phyloP scores from a whole-genome alignment of 2,113 vertebrate genomes.

The human (Homo sapiens) region DNA sequence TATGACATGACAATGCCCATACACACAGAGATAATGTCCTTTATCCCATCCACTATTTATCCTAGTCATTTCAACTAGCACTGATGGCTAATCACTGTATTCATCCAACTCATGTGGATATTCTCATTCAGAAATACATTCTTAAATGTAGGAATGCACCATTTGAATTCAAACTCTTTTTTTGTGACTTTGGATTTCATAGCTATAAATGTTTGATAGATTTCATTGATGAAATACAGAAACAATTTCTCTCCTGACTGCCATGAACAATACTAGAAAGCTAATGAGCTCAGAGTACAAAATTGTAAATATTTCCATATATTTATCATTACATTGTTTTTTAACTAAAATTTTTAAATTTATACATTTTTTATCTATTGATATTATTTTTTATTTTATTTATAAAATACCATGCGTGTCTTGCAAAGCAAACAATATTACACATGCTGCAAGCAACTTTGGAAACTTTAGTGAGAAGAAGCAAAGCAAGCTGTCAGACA shows the following conservation, averaged over 20 bases:
- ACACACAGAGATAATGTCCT: not conserved
- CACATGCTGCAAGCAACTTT: conserved; percentile 81
- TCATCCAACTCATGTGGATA: not conserved
- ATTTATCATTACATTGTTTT: not conserved
- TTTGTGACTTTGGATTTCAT: not conserved
- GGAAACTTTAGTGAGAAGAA: conserved; percentile 83
- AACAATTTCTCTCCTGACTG: not conserved
- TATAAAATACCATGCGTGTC: conserved; percentile 71
- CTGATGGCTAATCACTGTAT: not conserved
- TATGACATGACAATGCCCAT: not conserved
- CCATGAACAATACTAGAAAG: not conserved
- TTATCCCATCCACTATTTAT: not conserved
- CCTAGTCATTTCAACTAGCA: not conserved
- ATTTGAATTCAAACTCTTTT: not conserved
- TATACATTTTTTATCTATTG: conserved; percentile 77
- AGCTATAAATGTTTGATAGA: not conserved
- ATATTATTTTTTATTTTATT: conserved; percentile 75
- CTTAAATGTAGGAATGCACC: not conserved
- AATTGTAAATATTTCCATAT: not conserved
- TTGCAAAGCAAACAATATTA: conserved; percentile 79
- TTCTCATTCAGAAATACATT: not conserved
- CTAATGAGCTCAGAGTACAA: not conserved
- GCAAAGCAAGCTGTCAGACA: conserved; percentile 84
- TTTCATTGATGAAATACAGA: not conserved
- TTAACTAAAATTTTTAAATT: conserved; percentile 61